Percentiles rank a stretch among this genome's conserved stretches.
Conservation (phyloP, 2,113 vertebrate species). For the Pogonocichla stellata region DNA sequence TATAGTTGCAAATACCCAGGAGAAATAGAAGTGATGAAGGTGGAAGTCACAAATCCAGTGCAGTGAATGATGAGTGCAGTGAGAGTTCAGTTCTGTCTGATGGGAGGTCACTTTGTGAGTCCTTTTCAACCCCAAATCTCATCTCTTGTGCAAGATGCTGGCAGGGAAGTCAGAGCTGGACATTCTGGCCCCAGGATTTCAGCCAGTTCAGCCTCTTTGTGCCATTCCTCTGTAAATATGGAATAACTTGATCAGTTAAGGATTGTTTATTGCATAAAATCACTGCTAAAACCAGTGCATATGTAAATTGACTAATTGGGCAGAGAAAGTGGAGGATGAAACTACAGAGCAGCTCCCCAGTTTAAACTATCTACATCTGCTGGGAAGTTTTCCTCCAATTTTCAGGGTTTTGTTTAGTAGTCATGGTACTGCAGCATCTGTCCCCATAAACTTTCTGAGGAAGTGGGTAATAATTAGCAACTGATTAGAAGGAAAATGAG, state of each 20-base stretch:
- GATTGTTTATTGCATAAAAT: not conserved
- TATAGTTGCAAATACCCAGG: not conserved
- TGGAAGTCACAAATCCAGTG: not conserved
- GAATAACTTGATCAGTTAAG: not conserved
- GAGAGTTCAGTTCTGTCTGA: not conserved
- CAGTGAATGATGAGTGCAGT: not conserved
- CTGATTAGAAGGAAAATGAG: slow-evolving; percentile 2
- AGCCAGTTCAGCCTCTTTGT: not conserved
- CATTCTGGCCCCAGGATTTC: not conserved
- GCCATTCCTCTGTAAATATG: not conserved
- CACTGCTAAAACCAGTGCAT: not conserved
- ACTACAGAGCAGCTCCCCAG: no score
- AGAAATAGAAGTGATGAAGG: not conserved
- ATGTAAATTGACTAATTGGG: not conserved
- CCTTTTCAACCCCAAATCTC: not conserved
- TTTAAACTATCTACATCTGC: not conserved
- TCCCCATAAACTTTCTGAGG: not conserved
- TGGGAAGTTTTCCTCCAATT: not conserved
- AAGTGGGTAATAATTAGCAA: not conserved
- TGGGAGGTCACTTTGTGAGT: not conserved
- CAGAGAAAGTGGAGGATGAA: not conserved
- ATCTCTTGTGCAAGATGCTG: not conserved
- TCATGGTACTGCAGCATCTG: not conserved
- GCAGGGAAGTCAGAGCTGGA: not conserved
- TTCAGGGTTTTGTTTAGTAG: not conserved